Base-by-base conservation (phyloP, 2,797 vertebrate genomes). In the Tolypeutes matacus region DNA sequence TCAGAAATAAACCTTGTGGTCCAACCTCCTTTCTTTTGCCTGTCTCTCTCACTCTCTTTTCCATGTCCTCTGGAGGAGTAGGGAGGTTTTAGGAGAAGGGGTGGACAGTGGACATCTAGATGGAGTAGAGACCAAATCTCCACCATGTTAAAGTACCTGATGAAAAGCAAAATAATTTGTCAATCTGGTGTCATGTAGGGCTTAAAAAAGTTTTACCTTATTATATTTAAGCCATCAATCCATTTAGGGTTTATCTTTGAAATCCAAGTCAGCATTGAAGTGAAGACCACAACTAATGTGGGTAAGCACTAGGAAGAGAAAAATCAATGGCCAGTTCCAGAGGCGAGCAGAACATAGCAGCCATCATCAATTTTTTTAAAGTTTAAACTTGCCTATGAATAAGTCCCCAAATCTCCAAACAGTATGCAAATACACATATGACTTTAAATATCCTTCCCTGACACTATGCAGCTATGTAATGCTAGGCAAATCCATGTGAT, bases 161-260 rank as follows among this genome's bases (percentile, higher is more conserved):
- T 49, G 29, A 92, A 94, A 95, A 92, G 13, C 36, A 58, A 88
- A 92, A 87, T 11, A 75, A 86, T 12, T 60, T 51, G 53, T 92
- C 49, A 95, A 72, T 67, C 58, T 56, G 13, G 7, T 82, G 8
- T 39, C 70, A 88, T 8, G 3, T 11, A 86, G n/a, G 7, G 7
- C 56, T 88, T 62, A 89, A 87, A 75, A 64, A 67, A 60, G 15
- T 49, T 9, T 85, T 86, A 7, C 64, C 15, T 92, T 18, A 86
- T 39, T 86, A 53, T 11, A 91, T 81, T 91, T 75, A 86, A 80
- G 34, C 39, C 20, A 80, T 53, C 67, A 65, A 62, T 82, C 42
- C 20, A 62, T 18, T 72, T 42, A 29, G 86, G 31, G 1, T 27
- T 93, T 89, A 31, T 88, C 27, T 84, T 94, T 76, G 12, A 80